Percentiles rank a stretch among this genome's conserved stretches.
Conservation (phyloP, 1,140 invertebrate genomes). For the Galleria mellonella region DNA sequence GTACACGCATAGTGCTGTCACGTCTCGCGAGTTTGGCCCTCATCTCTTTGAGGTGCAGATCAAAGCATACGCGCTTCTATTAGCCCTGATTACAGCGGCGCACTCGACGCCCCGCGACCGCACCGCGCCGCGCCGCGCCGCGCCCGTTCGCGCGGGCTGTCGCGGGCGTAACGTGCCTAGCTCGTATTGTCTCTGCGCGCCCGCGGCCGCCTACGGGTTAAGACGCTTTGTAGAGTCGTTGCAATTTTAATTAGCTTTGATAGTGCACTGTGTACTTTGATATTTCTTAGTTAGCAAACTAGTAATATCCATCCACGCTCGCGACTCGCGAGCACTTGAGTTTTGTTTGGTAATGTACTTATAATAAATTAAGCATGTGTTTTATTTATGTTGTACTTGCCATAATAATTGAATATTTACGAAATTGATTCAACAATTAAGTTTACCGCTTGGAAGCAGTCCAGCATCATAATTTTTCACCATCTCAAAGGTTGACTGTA, state of each 20-base stretch:
- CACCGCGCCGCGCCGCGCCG: conserved; percentile 9
- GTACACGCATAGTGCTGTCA: conserved; percentile 6
- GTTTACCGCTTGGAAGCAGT: too few relatives aligned
- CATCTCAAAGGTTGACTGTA: too few relatives aligned
- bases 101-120: conserved; percentile 28
- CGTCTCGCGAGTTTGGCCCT: conserved; percentile 48
- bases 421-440: too few relatives aligned
- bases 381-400: too few relatives aligned
- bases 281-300: too few relatives aligned
- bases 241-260: conserved; percentile 60
- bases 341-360: too few relatives aligned
- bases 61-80: conserved; percentile 69
- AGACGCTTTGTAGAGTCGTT: conserved; percentile 50
- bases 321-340: conserved; percentile 6
- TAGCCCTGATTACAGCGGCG: conserved; percentile 66
- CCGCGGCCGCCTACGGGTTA: conserved; percentile 37
- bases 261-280: conserved; percentile 6
- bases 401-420: too few relatives aligned
- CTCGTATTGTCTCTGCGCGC: conserved; percentile 40
- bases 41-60: conserved; percentile 63
- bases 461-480: too few relatives aligned
- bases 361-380: too few relatives aligned
- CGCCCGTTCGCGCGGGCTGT: conserved; percentile 9
- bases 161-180: conserved; percentile 5
- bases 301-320: conserved; percentile 31